These are phyloP conservation scores for Paralichthys olivaceus DNA, from an alignment of 2,113 vertebrate species.

Conservation along the genomic window DNA sequence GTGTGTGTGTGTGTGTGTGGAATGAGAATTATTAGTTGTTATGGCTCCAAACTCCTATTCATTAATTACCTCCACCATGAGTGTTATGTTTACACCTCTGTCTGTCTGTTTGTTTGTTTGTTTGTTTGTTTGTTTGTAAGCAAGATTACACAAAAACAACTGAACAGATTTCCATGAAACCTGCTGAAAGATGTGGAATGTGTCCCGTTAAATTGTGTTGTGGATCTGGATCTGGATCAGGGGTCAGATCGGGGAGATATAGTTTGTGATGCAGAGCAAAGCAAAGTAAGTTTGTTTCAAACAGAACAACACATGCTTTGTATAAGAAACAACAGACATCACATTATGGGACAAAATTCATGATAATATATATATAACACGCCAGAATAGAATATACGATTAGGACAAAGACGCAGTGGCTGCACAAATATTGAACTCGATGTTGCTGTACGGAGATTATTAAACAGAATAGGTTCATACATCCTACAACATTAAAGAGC, in stretches of 20 bases:
- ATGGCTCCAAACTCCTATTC: too few relatives aligned
- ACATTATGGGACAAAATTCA: not conserved
- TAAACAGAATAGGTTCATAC: not conserved
- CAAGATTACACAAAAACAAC: too few relatives aligned
- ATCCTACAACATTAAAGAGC: not conserved
- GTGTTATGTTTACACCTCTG: too few relatives aligned
- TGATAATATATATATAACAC: not conserved
- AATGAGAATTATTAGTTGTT: too few relatives aligned
- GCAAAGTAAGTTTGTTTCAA: not conserved
- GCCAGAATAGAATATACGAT: not conserved
- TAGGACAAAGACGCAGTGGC: not conserved
- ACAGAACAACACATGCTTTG: not conserved
- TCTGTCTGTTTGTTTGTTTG: too few relatives aligned
- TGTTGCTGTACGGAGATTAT: not conserved
- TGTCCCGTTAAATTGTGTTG: too few relatives aligned
- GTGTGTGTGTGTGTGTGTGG: too few relatives aligned
- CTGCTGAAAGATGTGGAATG: too few relatives aligned
- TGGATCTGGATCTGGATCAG: too few relatives aligned
- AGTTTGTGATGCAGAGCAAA: not conserved
- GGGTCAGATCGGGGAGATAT: not conserved
- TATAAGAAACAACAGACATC: not conserved
- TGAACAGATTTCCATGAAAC: too few relatives aligned
- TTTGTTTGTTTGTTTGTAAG: too few relatives aligned
- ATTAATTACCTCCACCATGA: too few relatives aligned
- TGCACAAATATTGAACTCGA: conserved; percentile 9